Base-by-base conservation (phyloP, 2,797 vertebrate species). In the Danio kyathit region DNA sequence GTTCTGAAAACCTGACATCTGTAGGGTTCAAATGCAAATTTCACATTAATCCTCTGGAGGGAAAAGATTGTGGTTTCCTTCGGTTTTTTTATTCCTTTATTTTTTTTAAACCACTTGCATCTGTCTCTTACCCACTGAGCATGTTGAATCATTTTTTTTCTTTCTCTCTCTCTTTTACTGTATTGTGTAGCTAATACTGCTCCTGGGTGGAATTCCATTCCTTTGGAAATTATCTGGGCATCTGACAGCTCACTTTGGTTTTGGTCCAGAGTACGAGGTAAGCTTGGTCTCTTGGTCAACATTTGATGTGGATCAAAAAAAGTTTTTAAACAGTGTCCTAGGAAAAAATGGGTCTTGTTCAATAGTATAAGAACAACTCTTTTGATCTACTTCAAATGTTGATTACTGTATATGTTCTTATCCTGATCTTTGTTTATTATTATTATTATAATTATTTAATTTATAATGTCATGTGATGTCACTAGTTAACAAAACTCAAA, bases 171-270 rank as follows among this genome's bases (percentile, higher is more conserved):
- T 59, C 51, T 14, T 4, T 73, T 29, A 1, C 29, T 29, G 3
- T n/a, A 44, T 73, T 52, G 41, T 71, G 56, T 76, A 98, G 98
- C 88, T 98, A 88, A 98, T 99, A 89, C 95, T 99, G 64, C 91
- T 99, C 57, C 92, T 97, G 80, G 97, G 97, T 83, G 98, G 98
- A 88, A 99, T 99, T 88, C 97, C 98, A 17, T 96, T 97, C 81
- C 93, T 99, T 38, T 99, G 98, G 98, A 93, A 87, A 57, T 71
- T 95, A 6, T 96, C 97, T 29, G 97, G 96, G 77, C 89, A 87
- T 13, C 86, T 97, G 84, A 96, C 93, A 8, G 86, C 82, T 85
- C 93, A 44, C 86, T 94, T 95, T 86, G 96, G 97, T 60, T 95
- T 97, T 79, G 94, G 95, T 74, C 84, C 92, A 14, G 96, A 97